These are phyloP conservation scores for Neotragus pygmaeus DNA, from an alignment of 2,113 vertebrate genomes.

Conservation along the genomic window DNA sequence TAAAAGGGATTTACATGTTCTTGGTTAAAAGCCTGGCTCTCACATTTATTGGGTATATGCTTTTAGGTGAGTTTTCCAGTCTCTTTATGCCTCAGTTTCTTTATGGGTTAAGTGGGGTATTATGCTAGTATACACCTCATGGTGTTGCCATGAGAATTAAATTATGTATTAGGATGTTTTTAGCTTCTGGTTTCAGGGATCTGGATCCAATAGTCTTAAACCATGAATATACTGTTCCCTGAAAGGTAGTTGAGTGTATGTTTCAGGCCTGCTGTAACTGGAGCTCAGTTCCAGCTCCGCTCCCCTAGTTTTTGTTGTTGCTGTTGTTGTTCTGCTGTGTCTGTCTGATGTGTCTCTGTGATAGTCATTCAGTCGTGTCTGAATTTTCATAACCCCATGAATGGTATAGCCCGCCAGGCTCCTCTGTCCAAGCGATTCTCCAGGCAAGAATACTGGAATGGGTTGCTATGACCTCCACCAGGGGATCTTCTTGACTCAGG, in stretches of 20 bases:
- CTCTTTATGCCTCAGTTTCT: neutral
- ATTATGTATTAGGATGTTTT: neutral
- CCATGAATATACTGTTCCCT: neutral
- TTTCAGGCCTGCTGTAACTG: neutral
- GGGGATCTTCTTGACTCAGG: neutral
- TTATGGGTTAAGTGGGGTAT: neutral
- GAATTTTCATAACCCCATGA: neutral
- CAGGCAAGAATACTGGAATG: neutral
- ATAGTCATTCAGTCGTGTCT: rapidly evolving
- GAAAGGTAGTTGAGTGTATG: neutral
- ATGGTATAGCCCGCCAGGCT: rapidly evolving
- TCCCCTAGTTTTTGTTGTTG: neutral
- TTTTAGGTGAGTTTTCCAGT: neutral
- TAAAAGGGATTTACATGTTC: neutral
- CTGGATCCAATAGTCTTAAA: neutral
- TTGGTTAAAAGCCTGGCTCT: neutral
- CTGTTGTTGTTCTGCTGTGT: neutral
- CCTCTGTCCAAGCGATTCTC: neutral
- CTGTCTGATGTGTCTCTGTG: neutral
- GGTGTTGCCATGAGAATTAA: neutral
- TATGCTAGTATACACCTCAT: neutral
- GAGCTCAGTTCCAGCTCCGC: neutral
- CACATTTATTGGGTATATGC: neutral
- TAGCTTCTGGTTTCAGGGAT: neutral
- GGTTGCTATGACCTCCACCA: neutral